These are phyloP conservation scores for Okamejei kenojei DNA, from an alignment of 2,797 vertebrate genomes.

Conservation along the genomic window DNA sequence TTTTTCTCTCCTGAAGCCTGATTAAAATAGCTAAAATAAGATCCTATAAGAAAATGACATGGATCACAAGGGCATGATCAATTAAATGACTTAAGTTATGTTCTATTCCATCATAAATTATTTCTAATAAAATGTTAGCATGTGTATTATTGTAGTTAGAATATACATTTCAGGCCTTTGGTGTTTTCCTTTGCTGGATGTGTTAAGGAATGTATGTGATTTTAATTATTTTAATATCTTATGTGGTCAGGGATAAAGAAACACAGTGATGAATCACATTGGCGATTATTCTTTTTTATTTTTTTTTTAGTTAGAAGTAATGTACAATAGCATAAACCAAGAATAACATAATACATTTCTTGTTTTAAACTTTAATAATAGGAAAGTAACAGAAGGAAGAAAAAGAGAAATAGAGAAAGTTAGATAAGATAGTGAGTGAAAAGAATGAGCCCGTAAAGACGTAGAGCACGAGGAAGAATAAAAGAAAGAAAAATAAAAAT, in stretches of 20 bases:
- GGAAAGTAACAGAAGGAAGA: too few species aligned
- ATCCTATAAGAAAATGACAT: background rate
- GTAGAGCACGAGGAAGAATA: too few species aligned
- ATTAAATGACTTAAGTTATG: background rate
- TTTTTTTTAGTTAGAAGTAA: too few species aligned
- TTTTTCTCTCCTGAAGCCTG: background rate
- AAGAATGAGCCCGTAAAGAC: too few species aligned
- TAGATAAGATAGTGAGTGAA: too few species aligned
- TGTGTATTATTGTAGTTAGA: background rate
- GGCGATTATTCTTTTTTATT: too few species aligned
- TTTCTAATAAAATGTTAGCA: background rate
- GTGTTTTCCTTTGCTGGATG: too few species aligned
- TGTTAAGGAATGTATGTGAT: background rate
- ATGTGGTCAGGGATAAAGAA: background rate
- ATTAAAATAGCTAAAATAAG: background rate
- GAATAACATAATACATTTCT: too few species aligned
- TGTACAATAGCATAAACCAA: too few species aligned
- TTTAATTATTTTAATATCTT: background rate
- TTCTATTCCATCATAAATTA: background rate
- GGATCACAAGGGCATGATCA: background rate
- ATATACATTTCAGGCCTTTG: background rate
- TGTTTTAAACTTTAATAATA: too few species aligned
- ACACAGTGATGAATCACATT: background rate
- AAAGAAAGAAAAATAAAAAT: too few species aligned
- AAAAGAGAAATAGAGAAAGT: too few species aligned